These are phyloP conservation scores for Petrocephalus sullivani DNA, from an alignment of 2,797 vertebrate genomes.

Conservation along the genomic window DNA sequence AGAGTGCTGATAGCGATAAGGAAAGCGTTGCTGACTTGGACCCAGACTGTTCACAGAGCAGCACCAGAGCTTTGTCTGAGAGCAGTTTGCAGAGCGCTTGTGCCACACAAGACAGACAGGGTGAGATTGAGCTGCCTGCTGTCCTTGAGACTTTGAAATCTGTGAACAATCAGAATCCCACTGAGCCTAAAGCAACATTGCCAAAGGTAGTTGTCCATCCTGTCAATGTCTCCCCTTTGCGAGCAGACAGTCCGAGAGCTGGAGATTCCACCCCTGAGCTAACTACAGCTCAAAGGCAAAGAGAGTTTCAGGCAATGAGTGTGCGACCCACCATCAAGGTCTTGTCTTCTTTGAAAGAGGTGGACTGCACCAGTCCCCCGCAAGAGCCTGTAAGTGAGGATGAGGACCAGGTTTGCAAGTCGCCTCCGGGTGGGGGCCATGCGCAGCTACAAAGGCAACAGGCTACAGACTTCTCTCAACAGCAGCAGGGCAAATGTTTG, in stretches of 20 bases:
- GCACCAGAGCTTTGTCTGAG: conserved; percentile 64
- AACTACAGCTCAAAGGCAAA: conserved; percentile 70
- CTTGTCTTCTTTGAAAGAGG: conserved; percentile 70
- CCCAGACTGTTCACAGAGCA: conserved; percentile 71
- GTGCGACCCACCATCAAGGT: conserved; percentile 60
- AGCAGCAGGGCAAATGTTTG: conserved; percentile 85
- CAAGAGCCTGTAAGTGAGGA: conserved; percentile 60
- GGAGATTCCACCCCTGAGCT: conserved; percentile 70
- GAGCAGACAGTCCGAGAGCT: conserved; percentile 79
- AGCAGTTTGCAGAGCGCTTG: conserved; percentile 60
- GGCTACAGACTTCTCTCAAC: conserved; percentile 88
- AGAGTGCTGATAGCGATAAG: conserved; percentile 90
- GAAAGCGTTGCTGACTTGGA: conserved; percentile 78
- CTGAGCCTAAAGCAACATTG: conserved; percentile 76
- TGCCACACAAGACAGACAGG: conserved; percentile 55
- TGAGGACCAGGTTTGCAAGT: conserved; percentile 74
- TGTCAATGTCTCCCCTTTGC: conserved; percentile 78
- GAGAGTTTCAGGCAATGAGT: conserved; percentile 67
- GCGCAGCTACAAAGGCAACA: conserved; percentile 93
- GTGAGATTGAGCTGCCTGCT: conserved; percentile 50
- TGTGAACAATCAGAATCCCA: conserved; percentile 51
- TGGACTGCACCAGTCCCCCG: conserved; percentile 62
- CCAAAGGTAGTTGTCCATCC: conserved; percentile 93
- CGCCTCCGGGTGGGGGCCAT: conserved; percentile 64
- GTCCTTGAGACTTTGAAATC: conserved; percentile 56